A percentile compares a stretch with the other conserved stretches of the same genome.
Evolutionary conservation across 1,140 invertebrate genomes (phyloP).

Genomic region (Argopecten irradians): DNA sequence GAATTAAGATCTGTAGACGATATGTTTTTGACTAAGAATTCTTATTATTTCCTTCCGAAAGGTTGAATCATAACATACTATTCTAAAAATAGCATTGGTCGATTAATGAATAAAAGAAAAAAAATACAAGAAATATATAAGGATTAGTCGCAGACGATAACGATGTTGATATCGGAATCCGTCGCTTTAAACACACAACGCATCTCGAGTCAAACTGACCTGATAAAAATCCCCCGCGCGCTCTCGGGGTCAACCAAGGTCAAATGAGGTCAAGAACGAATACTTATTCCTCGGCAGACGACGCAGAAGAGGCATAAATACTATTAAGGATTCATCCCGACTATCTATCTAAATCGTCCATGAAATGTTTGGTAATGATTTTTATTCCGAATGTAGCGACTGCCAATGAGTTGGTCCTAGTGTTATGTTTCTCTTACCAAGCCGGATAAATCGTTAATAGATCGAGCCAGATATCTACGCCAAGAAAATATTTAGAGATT

Average conservation of each 20-base stretch:
- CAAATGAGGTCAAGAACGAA: not conserved
- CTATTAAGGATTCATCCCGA: not conserved
- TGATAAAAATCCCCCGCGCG: not conserved
- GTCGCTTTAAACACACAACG: not conserved
- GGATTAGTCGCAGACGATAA: not conserved
- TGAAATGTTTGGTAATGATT: not conserved
- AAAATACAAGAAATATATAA: not conserved
- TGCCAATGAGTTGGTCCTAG: not conserved
- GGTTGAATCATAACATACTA: not conserved
- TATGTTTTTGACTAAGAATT: not conserved
- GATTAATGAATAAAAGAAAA: not conserved
- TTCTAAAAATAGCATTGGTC: not conserved
- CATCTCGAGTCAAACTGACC: not conserved
- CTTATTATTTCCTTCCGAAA: not conserved
- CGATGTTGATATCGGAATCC: not conserved
- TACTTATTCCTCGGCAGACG: not conserved
- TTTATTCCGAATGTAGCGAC: not conserved
- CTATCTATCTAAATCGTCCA: not conserved
- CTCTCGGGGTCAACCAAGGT: no score
- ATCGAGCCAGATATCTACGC: no score
- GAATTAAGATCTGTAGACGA: no score
- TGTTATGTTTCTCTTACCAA: not conserved
- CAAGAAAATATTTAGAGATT: no score
- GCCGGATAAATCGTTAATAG: not conserved
- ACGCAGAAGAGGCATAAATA: no score